Base-by-base conservation (phyloP, 2,888 invertebrate species). In the Caenorhabditis sp. region DNA sequence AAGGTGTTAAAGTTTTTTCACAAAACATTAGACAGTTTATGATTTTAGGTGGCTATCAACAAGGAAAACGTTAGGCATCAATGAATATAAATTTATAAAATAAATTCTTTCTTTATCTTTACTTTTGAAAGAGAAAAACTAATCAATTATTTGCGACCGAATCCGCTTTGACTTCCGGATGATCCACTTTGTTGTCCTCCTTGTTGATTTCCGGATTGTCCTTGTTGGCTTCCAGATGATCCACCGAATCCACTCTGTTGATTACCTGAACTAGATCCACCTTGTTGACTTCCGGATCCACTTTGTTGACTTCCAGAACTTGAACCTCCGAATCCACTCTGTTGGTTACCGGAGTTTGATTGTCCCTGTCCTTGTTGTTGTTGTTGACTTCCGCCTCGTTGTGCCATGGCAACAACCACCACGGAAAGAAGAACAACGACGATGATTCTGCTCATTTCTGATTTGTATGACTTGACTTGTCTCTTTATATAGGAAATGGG, bases 131-230 rank as follows among this genome's bases (percentile, higher is more conserved):
- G 62, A 10, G 57, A 54, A 23, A 62, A 60, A 31, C 10, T 31
- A 43, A 43, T 17, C 36, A 36, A 36, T 43, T 43, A 43, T 14
- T 43, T 43, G 12, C 43, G 12, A 3, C 43, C 43, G 14, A 43
- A 43, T 17, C 43, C 43, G 14, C 17, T 14, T 43, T 17, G 43
- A 14, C 17, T 43, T 43, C 43, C 43, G 3, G 43, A 43, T 8
- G 5, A 8, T 36, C 67, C 67, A 55, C 62, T 62, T 43, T 62
- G 62, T 17, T 58, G 51, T 26, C 62, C 58, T 53, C 67, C 62
- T 37, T 63, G 68, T 53, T 58, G 53, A 36, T 58, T 53, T 23
- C 63, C 68, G 5, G 19, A 43, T 50, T 60, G n/a, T n/a, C n/a
- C n/a, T n/a, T n/a, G 60, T n/a, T 54, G 60, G 6, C 54, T 21